Evolutionary conservation across 2,113 vertebrate genomes (phyloP), one percentile per base, ranked within the genome.

Genomic region (Hemichromis elongatus): DNA sequence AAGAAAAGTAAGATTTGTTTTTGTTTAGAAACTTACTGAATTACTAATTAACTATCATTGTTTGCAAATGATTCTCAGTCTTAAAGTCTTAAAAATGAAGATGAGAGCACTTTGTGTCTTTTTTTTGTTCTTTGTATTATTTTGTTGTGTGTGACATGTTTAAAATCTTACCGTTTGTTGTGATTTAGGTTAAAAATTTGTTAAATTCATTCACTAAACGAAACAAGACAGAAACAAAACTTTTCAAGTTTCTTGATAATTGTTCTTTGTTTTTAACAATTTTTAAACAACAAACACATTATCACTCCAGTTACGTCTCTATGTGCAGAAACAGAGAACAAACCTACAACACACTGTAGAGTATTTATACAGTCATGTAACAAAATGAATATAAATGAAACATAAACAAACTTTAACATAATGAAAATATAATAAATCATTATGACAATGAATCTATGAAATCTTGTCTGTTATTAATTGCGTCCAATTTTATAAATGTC

Each of bases 41-140:
- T 68, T 26, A 68, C 3, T 24, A 26, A 42, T 42, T 24, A 16
- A 42, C 1, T 42, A 24, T 24, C 14, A 68, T 8, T 42, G 37
- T 14, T 24, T 24, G n/a, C 37, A 68, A 26, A 68, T n/a, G 35
- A 42, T 42, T 42, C 0, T 16, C 37, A 68, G 0, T 9, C 57
- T 19, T 61, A 42, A 26, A 68, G 40, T 33, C n/a, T n/a, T n/a
- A n/a, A n/a, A n/a, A n/a, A n/a, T n/a, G n/a, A n/a, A n/a, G n/a
- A n/a, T n/a, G n/a, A n/a, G n/a, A n/a, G n/a, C n/a, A n/a, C n/a
- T n/a, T n/a, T n/a, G n/a, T n/a, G n/a, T n/a, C n/a, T n/a, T n/a
- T n/a, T n/a, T 0, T 19, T 4, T 16, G 0, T 33, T 19, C 0
- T 11, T 33, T 11, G 28, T 8, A 61, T 19, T 61, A 16, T 24